phyloP scores from a whole-genome alignment of 2,888 invertebrate species.

The Cryptus armator region DNA sequence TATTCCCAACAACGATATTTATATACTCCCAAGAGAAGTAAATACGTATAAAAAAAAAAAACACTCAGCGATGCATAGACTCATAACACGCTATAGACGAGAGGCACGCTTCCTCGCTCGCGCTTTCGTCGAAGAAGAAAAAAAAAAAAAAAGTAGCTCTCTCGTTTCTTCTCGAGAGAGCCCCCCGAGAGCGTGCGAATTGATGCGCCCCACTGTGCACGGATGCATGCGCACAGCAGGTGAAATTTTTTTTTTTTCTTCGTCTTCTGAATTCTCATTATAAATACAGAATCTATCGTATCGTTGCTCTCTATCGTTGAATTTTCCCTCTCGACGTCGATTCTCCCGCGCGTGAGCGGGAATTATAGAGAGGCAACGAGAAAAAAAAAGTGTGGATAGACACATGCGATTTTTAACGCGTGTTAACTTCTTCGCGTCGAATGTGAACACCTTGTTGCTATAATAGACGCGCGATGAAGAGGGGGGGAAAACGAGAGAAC shows the following conservation, averaged over 20 bases:
- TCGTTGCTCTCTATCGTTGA: not conserved
- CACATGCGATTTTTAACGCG: not conserved
- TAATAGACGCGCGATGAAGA: constrained; percentile 56
- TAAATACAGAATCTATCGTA: not conserved
- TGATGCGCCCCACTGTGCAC: not conserved
- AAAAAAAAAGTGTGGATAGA: constrained; percentile 29
- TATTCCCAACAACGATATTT: not conserved
- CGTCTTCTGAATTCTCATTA: constrained; percentile 40
- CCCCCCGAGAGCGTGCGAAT: constrained; percentile 63
- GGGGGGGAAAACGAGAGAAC: constrained; percentile 45
- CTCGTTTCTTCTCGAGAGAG: constrained; percentile 48
- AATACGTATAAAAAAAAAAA: not conserved
- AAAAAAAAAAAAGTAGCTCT: constrained; percentile 56
- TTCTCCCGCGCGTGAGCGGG: constrained; percentile 7
- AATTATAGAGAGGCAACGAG: not conserved
- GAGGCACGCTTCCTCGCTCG: constrained; percentile 26
- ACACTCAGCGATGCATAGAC: constrained; percentile 3
- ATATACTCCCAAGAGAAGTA: not conserved
- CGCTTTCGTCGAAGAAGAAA: constrained; percentile 61
- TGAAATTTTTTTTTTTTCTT: constrained; percentile 44
- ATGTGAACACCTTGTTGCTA: constrained; percentile 57
- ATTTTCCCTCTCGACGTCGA: constrained; percentile 24
- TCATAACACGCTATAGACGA: constrained; percentile 14
- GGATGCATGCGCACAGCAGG: not conserved
- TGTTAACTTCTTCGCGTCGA: constrained; percentile 33